Percentiles rank a stretch among this genome's conserved stretches.
Evolutionary conservation across 2,797 vertebrate species (phyloP).

Genomic region (Galaxias olidus): DNA sequence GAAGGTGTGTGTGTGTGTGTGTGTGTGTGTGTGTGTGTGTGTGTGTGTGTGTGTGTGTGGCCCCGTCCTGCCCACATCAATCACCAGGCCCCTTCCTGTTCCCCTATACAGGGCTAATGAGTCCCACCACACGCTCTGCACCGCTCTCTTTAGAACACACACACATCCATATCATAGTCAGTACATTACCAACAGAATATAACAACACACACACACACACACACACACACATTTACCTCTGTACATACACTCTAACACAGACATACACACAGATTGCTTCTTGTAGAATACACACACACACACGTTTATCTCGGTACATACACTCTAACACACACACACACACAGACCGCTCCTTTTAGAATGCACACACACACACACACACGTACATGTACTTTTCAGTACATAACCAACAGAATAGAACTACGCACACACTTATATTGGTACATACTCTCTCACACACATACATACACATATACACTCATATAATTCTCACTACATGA

Average conservation of each 20-base stretch:
- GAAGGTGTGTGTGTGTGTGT: slow-evolving; percentile 2
- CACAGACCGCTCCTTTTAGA: slow-evolving; percentile 9
- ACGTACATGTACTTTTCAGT: neutral
- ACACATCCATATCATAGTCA: slow-evolving; percentile 24
- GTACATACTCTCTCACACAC: neutral
- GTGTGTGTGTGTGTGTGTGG: slow-evolving; percentile 24
- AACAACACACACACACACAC: slow-evolving; percentile 4
- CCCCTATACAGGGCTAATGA: slow-evolving; percentile 44
- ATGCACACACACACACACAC: slow-evolving; percentile 8
- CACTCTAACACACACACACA: slow-evolving; percentile 5
- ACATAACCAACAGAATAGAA: no score
- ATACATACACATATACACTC: no score
- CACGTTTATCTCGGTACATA: no score
- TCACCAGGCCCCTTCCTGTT: slow-evolving; percentile 56
- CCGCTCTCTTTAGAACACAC: slow-evolving; percentile 6
- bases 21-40: slow-evolving; percentile 18
- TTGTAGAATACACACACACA: neutral
- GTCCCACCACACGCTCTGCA: slow-evolving; percentile 31
- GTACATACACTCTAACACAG: slow-evolving; percentile 6
- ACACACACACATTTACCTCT: slow-evolving; percentile 15
- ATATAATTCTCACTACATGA: no score
- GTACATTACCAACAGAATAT: neutral
- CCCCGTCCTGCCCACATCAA: slow-evolving; percentile 60
- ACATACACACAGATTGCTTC: neutral
- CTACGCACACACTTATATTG: no score